Evolutionary conservation across 2,113 vertebrate genomes (phyloP), one percentile per base, ranked within the genome.

Genomic region (Scophthalmus maximus): DNA sequence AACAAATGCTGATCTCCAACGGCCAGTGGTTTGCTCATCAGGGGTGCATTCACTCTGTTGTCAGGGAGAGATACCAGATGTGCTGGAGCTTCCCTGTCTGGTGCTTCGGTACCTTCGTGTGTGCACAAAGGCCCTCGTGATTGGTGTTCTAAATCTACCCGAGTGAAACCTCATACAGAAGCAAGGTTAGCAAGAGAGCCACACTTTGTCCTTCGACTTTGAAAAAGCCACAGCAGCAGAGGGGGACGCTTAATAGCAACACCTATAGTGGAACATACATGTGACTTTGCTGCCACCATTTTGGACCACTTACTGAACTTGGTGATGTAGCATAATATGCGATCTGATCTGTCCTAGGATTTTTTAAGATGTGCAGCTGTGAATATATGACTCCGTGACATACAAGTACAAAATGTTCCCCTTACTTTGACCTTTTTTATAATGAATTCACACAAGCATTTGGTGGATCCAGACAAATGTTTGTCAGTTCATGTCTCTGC

Each of bases 1-100:
- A 85, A 38, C 76, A 61, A 78, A 76, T 14, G 9, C 66, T 17
- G 22, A 88, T 88, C 82, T 83, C 88, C 71, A 46, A 68, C 76
- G 69, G 60, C 51, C 51, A n/a, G 53, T 7, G 22, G 64, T 42
- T 81, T 46, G 66, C 57, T 52, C 75, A 27, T 78, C 26, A 6
- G 64, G 67, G 73, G 46, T 8, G n/a, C 38, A 2, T 74, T 66
- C 36, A 52, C 27, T 59, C 38, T 11, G 79, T 88, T 80, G 83
- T 86, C 83, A 87, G 53, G 81, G 74, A 87, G 78, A 76, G 65
- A 23, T 47, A 63, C 62, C 57, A 69, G 72, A 74, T 73, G 74
- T 73, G 68, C 63, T 46, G 62, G 74, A 66, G 63, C 69, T 80
- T 80, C 59, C 73, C 73, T 50, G 77, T 55, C 81, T 38, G 73